A percentile compares a stretch with the other conserved stretches of the same genome.
These are phyloP conservation scores for Danaus chrysippus DNA, from an alignment of 2,888 invertebrate species.

Conservation along the genomic window DNA sequence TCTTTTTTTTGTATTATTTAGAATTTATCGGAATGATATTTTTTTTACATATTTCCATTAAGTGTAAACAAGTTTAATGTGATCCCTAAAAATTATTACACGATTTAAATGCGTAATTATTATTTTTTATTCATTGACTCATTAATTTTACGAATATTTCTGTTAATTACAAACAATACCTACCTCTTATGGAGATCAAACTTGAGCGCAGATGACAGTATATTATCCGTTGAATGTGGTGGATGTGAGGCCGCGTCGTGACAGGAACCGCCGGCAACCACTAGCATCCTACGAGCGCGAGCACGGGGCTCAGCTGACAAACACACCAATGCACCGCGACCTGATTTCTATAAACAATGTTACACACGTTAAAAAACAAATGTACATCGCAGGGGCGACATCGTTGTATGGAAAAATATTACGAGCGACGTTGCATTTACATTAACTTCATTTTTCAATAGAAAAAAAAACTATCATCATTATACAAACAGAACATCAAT, in stretches of 20 bases:
- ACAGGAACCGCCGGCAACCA: conserved; percentile 93
- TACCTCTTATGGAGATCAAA: conserved; percentile 87
- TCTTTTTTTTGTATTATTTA: too few species aligned
- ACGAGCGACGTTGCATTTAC: too few species aligned
- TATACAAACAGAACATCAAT: background rate
- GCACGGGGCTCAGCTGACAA: conserved; percentile 88
- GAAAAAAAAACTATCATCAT: conserved; percentile 2
- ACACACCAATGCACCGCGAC: conserved; percentile 87
- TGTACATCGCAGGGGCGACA: too few species aligned
- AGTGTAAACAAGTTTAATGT: too few species aligned
- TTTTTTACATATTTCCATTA: too few species aligned
- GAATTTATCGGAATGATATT: too few species aligned
- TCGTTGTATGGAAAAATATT: too few species aligned
- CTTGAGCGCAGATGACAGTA: conserved; percentile 89
- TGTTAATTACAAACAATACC: background rate
- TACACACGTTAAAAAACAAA: conserved; percentile 1
- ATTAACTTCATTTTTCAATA: too few species aligned
- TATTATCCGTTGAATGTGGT: conserved; percentile 90
- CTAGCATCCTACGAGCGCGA: conserved; percentile 91
- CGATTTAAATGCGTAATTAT: too few species aligned
- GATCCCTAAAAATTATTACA: too few species aligned
- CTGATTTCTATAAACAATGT: conserved; percentile 68
- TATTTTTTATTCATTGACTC: too few species aligned
- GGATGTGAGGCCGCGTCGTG: conserved; percentile 86
- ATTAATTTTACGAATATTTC: too few species aligned